These are phyloP conservation scores for Griposia aprilina DNA, from an alignment of 2,888 invertebrate genomes.

Conservation along the genomic window DNA sequence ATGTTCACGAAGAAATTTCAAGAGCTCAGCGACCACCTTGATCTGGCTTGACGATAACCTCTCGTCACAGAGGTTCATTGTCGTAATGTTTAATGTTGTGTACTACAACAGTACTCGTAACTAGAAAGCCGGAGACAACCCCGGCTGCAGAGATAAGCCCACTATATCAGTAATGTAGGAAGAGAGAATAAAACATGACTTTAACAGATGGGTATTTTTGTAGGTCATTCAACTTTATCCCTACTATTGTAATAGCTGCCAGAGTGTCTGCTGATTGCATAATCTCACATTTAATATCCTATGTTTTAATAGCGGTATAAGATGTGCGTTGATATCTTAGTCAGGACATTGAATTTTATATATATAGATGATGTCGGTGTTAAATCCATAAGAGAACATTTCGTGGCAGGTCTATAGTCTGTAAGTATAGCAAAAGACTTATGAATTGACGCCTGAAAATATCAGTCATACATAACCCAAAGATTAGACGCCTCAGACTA, in stretches of 20 bases:
- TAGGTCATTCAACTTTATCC: not conserved
- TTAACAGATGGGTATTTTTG: constrained; percentile 19
- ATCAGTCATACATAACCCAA: not conserved
- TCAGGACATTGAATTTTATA: too few species aligned
- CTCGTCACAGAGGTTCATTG: constrained; percentile 75
- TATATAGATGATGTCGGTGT: not conserved
- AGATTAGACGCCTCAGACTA: not conserved
- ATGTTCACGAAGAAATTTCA: constrained; percentile 55
- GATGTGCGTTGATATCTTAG: too few species aligned
- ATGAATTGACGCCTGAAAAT: not conserved
- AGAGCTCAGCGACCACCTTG: constrained; percentile 72
- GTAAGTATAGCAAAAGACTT: not conserved
- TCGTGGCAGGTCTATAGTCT: not conserved
- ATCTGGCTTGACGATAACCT: constrained; percentile 75
- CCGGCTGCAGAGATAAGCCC: constrained; percentile 41
- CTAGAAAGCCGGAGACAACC: constrained; percentile 65
- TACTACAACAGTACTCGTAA: constrained; percentile 40
- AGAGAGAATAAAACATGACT: constrained; percentile 13
- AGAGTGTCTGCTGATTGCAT: not conserved
- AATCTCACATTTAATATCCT: not conserved
- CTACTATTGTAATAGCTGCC: not conserved
- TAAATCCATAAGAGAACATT: not conserved
- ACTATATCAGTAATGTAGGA: constrained; percentile 32
- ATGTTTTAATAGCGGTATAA: too few species aligned
- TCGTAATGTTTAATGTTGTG: constrained; percentile 67